These are phyloP conservation scores for Xiphydria camelus DNA, from an alignment of 2,888 invertebrate genomes.

Conservation along the genomic window DNA sequence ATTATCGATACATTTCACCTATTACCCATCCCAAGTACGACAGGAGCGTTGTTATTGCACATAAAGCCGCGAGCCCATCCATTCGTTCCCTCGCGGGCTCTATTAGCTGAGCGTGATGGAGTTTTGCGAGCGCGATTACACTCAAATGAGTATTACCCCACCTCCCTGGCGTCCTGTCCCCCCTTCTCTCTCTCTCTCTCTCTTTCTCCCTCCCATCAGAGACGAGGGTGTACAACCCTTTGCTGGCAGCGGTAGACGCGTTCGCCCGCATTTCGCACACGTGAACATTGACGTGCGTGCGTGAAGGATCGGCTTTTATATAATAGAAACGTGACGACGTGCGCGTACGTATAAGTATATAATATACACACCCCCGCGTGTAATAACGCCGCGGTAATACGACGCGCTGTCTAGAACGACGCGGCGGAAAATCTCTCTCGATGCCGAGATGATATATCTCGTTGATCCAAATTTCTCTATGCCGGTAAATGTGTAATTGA, in stretches of 20 bases:
- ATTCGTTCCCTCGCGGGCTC: conserved; percentile 50
- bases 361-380: not conserved
- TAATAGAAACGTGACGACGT: not conserved
- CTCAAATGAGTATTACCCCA: conserved; percentile 54
- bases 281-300: conserved; percentile 2
- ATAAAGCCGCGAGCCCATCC: conserved; percentile 43
- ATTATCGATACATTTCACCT: conserved; percentile 39
- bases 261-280: not conserved
- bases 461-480: too few relatives aligned
- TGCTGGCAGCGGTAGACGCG: not conserved
- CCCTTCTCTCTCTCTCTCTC: conserved; percentile 17
- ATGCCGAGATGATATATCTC: too few relatives aligned
- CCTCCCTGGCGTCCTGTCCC: conserved; percentile 27
- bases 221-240: conserved; percentile 25
- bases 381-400: too few relatives aligned
- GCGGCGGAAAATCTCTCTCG: too few relatives aligned
- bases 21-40: conserved; percentile 23
- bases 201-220: conserved; percentile 7
- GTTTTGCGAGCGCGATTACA: conserved; percentile 60
- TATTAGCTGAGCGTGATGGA: conserved; percentile 60
- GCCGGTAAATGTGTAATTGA: too few relatives aligned
- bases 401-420: too few relatives aligned
- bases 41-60: conserved; percentile 16
- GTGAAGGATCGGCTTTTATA: too few relatives aligned
- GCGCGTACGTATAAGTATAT: not conserved